These are phyloP conservation scores for Protobothrops flavoviridis DNA, from an alignment of 2,113 vertebrate species.

Conservation along the genomic window DNA sequence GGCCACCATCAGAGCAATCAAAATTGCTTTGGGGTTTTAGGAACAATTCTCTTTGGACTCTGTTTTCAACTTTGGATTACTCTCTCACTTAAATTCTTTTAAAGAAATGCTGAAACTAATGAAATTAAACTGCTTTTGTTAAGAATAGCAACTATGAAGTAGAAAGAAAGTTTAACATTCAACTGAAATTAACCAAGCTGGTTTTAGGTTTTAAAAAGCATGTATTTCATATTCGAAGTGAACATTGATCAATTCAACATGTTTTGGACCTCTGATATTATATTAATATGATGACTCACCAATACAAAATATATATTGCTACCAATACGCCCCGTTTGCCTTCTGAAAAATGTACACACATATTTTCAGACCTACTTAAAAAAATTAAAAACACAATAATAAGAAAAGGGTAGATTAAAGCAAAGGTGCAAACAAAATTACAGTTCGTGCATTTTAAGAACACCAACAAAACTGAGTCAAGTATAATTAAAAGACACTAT, in stretches of 20 bases:
- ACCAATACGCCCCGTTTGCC: neutral
- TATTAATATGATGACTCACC: neutral
- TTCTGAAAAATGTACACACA: neutral
- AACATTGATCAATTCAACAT: neutral
- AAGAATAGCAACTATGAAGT: neutral
- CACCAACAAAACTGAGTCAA: neutral
- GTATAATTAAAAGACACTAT: neutral
- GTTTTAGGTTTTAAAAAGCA: neutral
- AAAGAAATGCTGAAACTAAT: neutral
- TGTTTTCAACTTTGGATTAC: neutral
- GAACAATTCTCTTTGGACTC: neutral
- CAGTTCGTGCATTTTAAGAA: neutral
- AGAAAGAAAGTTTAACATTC: neutral
- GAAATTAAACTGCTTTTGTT: neutral
- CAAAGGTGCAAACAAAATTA: slow-evolving; percentile 25
- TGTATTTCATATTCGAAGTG: neutral
- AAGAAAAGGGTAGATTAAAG: slow-evolving; percentile 1
- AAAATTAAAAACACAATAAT: neutral
- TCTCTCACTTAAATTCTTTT: neutral
- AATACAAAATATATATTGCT: neutral
- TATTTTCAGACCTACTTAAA: slow-evolving; percentile 4
- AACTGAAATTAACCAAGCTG: neutral
- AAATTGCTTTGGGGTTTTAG: neutral
- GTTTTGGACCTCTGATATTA: neutral
- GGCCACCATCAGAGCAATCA: neutral